Evolutionary conservation across 2,113 vertebrate genomes (phyloP).

Genomic region (Pachyramphus minor): DNA sequence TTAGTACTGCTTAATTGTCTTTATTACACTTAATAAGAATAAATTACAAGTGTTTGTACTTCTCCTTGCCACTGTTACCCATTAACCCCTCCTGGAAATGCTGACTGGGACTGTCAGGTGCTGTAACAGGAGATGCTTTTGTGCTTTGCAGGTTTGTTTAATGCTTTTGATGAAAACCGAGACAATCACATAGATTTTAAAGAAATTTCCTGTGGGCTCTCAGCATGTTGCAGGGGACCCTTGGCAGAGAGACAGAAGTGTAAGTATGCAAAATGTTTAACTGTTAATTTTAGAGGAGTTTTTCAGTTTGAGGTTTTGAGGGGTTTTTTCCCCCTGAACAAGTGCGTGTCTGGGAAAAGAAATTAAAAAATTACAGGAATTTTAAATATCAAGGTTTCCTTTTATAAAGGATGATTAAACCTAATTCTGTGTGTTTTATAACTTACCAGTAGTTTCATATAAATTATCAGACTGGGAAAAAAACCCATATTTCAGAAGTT

Average conservation of each 20-base stretch:
- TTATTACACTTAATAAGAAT: neutral
- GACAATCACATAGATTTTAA: slow-evolving; percentile 99
- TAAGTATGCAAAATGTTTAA: slow-evolving; percentile 74
- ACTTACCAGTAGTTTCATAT: neutral
- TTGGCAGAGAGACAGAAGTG: slow-evolving; percentile 97
- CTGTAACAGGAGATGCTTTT: slow-evolving; percentile 50
- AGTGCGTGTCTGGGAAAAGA: neutral
- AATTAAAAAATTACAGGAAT: neutral
- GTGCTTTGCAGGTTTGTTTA: slow-evolving; percentile 88
- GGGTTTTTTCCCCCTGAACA: neutral
- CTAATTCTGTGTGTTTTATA: neutral
- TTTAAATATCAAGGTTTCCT: neutral
- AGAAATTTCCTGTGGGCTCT: slow-evolving; percentile 97
- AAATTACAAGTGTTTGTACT: neutral
- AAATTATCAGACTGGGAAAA: neutral
- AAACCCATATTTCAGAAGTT: neutral
- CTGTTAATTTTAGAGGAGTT: neutral
- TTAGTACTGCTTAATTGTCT: neutral
- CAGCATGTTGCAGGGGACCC: slow-evolving; percentile 95
- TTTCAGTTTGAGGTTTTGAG: neutral
- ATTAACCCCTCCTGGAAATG: neutral
- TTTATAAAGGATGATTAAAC: neutral
- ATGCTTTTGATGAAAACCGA: slow-evolving; percentile 98
- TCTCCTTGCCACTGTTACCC: neutral
- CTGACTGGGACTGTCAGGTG: neutral